Evolutionary conservation across 2,797 vertebrate species (phyloP).

Genomic region (Mycteria americana): DNA sequence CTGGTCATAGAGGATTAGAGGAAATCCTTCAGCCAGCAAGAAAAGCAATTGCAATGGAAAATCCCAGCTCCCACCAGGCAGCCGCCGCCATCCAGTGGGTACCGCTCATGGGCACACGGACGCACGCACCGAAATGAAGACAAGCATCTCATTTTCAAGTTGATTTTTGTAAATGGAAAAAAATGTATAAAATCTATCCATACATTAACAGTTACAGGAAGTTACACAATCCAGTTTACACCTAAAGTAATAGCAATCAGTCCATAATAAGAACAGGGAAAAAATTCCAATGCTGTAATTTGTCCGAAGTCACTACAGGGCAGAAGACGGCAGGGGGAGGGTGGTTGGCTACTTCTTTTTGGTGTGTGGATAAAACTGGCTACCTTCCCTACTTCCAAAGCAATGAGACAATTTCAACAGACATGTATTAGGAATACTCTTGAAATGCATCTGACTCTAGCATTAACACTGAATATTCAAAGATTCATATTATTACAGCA

Average conservation of each 20-base stretch:
- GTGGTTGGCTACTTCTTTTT: neutral
- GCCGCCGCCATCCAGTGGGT: neutral
- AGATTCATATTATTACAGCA: conserved; percentile 44
- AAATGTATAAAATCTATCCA: conserved; percentile 59
- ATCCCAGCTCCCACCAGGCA: neutral
- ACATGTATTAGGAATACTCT: neutral
- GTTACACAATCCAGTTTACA: conserved; percentile 65
- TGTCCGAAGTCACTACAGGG: neutral
- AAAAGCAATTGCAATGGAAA: neutral
- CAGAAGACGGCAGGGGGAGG: neutral
- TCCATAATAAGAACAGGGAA: conserved; percentile 28
- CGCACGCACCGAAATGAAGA: neutral
- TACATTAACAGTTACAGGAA: conserved; percentile 66
- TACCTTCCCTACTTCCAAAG: conserved; percentile 59
- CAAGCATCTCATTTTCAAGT: conserved; percentile 38
- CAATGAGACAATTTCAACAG: conserved; percentile 48
- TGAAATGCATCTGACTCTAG: conserved; percentile 53
- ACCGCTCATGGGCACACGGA: neutral
- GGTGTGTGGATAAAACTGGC: conserved; percentile 2
- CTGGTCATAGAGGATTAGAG: neutral
- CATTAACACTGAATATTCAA: conserved; percentile 47
- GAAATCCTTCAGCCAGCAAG: conserved; percentile 3
- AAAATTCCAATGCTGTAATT: conserved; percentile 22
- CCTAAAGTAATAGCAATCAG: conserved; percentile 37
- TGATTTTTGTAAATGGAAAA: conserved; percentile 58